phyloP scores from a whole-genome alignment of 2,797 vertebrate genomes.

The Orientallactaga sibirica region DNA sequence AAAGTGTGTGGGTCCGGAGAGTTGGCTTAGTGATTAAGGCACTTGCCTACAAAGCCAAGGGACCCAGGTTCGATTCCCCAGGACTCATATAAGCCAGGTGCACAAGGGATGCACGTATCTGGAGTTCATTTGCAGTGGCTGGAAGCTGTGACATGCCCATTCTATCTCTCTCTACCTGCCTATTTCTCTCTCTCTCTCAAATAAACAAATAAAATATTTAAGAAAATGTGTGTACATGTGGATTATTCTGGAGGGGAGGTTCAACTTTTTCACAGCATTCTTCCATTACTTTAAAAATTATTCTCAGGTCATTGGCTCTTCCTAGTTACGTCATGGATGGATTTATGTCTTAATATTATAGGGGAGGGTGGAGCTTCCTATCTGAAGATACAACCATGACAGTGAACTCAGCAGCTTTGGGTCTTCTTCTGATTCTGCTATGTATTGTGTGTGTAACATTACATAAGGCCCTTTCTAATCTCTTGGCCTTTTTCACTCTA shows the following conservation, averaged over 20 bases:
- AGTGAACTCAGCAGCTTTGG: background rate
- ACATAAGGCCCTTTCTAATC: background rate
- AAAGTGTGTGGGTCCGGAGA: background rate
- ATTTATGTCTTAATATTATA: slow-evolving; percentile 30
- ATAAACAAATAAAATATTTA: no score
- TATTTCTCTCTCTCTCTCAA: no score
- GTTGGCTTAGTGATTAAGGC: no score
- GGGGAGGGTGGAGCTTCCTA: background rate
- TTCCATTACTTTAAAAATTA: slow-evolving; percentile 1
- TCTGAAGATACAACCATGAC: slow-evolving; percentile 7
- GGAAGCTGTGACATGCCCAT: no score
- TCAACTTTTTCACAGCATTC: slow-evolving; percentile 35
- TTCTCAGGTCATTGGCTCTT: background rate
- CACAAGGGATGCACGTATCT: no score
- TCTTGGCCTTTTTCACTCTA: background rate
- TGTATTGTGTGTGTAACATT: background rate
- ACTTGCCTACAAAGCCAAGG: no score
- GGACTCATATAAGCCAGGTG: no score
- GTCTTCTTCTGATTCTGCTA: slow-evolving; percentile 22
- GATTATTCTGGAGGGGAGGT: background rate
- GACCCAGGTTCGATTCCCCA: no score
- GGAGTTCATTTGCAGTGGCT: no score
- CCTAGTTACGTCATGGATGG: background rate
- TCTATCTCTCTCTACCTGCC: no score
- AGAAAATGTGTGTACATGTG: background rate